phyloP scores from a whole-genome alignment of 2,888 invertebrate species.

The Rhagonycha lutea region DNA sequence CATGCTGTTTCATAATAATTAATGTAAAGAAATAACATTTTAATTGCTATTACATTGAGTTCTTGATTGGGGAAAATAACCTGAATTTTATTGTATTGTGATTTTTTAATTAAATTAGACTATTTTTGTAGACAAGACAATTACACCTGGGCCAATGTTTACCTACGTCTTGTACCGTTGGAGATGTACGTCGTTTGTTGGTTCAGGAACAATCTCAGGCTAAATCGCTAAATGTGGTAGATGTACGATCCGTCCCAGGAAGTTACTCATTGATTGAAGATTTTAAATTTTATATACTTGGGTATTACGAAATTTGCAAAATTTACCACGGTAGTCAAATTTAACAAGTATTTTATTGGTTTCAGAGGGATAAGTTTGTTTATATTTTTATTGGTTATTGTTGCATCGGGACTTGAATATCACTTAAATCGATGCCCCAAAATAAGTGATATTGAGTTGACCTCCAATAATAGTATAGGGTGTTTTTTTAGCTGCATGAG shows the following conservation, averaged over 20 bases:
- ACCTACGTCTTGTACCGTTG: slow-evolving; percentile 67
- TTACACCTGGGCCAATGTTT: slow-evolving; percentile 77
- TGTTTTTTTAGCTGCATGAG: no score
- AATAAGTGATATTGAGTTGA: slow-evolving; percentile 40
- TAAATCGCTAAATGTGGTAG: slow-evolving; percentile 59
- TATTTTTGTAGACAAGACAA: slow-evolving; percentile 62
- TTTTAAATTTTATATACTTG: slow-evolving; percentile 68
- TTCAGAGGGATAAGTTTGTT: slow-evolving; percentile 59
- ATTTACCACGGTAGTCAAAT: background rate
- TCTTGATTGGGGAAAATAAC: background rate
- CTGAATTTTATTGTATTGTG: background rate
- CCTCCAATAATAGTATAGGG: slow-evolving; percentile 44
- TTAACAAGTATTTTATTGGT: background rate
- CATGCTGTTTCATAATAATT: background rate
- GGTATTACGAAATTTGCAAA: slow-evolving; percentile 56
- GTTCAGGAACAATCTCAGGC: slow-evolving; percentile 47
- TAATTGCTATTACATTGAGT: background rate
- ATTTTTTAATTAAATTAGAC: background rate
- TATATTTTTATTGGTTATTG: slow-evolving; percentile 61
- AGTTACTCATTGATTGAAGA: slow-evolving; percentile 66
- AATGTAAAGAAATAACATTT: background rate
- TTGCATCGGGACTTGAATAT: slow-evolving; percentile 68
- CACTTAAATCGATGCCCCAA: slow-evolving; percentile 55
- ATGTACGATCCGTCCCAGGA: slow-evolving; percentile 72
- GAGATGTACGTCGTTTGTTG: slow-evolving; percentile 58